Conservation (phyloP, 2,888 invertebrate species). For the Trachelus stipa region DNA sequence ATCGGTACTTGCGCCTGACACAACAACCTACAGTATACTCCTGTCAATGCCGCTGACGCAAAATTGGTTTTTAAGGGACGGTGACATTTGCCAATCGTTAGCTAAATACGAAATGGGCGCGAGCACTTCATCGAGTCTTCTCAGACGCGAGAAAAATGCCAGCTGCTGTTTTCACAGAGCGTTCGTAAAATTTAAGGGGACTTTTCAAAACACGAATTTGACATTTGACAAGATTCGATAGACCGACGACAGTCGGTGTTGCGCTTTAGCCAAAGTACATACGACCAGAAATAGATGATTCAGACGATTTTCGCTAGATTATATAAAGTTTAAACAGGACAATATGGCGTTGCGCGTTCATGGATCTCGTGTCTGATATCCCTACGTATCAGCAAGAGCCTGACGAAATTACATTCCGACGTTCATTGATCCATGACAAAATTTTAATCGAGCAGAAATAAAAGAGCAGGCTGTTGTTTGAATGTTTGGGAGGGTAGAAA, state of each 20-base stretch:
- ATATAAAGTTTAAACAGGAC: not conserved
- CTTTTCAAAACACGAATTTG: not conserved
- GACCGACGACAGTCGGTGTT: too few species aligned
- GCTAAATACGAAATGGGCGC: not conserved
- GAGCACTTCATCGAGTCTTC: not conserved
- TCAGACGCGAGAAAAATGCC: not conserved
- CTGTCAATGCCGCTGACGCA: not conserved
- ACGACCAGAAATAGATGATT: not conserved
- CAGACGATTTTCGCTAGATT: not conserved
- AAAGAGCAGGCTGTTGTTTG: not conserved
- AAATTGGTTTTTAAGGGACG: not conserved
- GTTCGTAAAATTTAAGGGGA: not conserved
- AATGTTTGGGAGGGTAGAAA: not conserved
- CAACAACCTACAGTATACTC: not conserved
- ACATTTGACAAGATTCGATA: too few species aligned
- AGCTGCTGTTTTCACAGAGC: not conserved
- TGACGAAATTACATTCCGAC: not conserved
- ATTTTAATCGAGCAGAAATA: not conserved
- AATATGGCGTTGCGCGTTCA: not conserved
- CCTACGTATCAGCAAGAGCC: not conserved
- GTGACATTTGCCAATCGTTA: not conserved
- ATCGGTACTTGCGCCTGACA: not conserved
- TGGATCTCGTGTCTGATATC: not conserved
- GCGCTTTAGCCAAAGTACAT: not conserved
- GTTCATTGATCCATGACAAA: too few species aligned